These are phyloP conservation scores for Biston stratarius DNA, from an alignment of 2,888 invertebrate genomes.

Conservation along the genomic window DNA sequence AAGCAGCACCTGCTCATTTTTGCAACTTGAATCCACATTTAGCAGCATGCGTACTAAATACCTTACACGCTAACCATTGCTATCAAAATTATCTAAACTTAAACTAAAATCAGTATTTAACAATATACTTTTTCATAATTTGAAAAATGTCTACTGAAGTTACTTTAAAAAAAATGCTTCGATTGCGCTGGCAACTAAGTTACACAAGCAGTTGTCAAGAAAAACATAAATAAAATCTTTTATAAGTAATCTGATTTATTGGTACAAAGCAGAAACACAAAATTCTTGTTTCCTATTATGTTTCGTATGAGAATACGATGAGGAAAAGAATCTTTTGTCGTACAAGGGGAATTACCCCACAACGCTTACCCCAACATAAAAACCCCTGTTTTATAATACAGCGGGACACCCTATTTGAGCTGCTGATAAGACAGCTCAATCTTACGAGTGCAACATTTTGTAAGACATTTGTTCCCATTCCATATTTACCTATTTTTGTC, in stretches of 20 bases:
- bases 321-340: slow-evolving; percentile 28
- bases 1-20: no score
- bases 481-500: neutral
- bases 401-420: slow-evolving; percentile 17
- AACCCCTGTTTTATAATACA: slow-evolving; percentile 37
- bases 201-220: no score
- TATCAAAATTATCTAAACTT: no score
- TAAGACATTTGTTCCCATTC: slow-evolving; percentile 11
- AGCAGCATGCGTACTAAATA: no score
- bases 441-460: slow-evolving; percentile 15
- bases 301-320: slow-evolving; percentile 10
- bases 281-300: slow-evolving; percentile 13
- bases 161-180: no score
- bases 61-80: no score
- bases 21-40: no score
- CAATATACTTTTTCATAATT: no score
- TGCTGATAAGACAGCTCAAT: slow-evolving; percentile 26
- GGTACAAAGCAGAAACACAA: slow-evolving; percentile 6
- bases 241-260: slow-evolving; percentile 1
- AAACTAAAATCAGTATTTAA: no score
- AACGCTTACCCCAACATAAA: slow-evolving; percentile 31
- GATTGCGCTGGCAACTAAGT: no score
- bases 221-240: neutral
- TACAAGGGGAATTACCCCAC: slow-evolving; percentile 34
- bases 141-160: no score